phyloP scores from a whole-genome alignment of 2,113 vertebrate species.

The Gobio gobio region DNA sequence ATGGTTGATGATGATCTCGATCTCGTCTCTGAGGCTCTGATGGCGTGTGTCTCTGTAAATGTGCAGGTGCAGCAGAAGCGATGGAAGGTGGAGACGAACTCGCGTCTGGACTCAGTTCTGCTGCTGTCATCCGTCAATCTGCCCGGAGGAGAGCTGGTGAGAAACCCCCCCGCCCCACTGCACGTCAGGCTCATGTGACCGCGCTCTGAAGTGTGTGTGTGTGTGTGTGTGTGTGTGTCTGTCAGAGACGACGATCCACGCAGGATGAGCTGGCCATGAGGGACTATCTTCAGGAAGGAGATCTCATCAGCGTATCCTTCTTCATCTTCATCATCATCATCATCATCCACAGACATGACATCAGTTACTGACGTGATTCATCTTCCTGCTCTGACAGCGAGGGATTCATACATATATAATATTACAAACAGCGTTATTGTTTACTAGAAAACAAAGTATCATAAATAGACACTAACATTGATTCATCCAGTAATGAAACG shows the following conservation, averaged over 20 bases:
- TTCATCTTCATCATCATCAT: no score
- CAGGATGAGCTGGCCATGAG: conserved; percentile 97
- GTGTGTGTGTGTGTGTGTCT: conserved; percentile 30
- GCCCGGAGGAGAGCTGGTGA: conserved; percentile 95
- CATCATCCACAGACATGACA: background rate
- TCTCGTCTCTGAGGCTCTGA: background rate
- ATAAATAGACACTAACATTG: no score
- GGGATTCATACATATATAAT: background rate
- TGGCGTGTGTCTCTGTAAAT: background rate
- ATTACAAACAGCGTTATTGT: background rate
- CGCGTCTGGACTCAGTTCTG: conserved; percentile 91
- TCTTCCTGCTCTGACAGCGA: background rate
- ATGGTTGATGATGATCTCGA: background rate
- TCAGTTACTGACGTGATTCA: background rate
- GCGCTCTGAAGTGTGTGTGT: background rate
- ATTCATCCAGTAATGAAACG: no score
- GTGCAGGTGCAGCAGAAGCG: conserved; percentile 93
- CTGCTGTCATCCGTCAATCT: conserved; percentile 93
- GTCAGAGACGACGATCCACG: conserved; percentile 90
- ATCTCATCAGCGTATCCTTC: conserved; percentile 96
- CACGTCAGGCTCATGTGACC: no score
- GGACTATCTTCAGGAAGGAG: conserved; percentile 93
- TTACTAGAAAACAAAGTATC: no score
- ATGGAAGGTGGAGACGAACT: conserved; percentile 97
- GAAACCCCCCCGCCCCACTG: conserved; percentile 44